Conservation (phyloP, 2,113 vertebrate species). For the Phalacrocorax aristotelis region DNA sequence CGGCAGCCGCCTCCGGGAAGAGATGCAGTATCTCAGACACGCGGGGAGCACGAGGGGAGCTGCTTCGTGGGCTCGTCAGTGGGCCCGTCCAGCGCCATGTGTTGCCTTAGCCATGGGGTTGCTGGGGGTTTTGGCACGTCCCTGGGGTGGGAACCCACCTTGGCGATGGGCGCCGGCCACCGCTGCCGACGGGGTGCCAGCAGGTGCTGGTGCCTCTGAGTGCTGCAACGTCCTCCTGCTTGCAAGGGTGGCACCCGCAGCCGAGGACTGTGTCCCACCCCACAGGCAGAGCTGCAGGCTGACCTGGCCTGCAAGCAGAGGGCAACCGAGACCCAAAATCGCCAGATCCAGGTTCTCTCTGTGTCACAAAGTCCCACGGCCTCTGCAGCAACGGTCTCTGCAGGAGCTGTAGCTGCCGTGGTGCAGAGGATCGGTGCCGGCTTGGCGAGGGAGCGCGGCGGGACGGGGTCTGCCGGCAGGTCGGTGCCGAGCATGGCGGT, state of each 20-base stretch:
- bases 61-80: fast-evolving
- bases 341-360: fast-evolving
- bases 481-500: background rate
- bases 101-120: fast-evolving
- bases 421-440: background rate
- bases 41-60: fast-evolving
- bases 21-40: fast-evolving
- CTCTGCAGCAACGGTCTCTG: background rate
- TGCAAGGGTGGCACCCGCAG: background rate
- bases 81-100: fast-evolving
- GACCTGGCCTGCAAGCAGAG: background rate
- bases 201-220: background rate
- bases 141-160: background rate
- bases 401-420: background rate
- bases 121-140: fast-evolving
- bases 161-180: background rate
- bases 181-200: fast-evolving
- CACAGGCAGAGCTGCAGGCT: fast-evolving
- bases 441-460: background rate
- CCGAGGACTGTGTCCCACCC: background rate
- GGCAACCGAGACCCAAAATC: background rate
- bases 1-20: background rate
- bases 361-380: background rate
- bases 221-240: background rate
- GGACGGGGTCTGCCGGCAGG: background rate